These are phyloP conservation scores for Solen grandis DNA, from an alignment of 1,140 invertebrate genomes.

Conservation along the genomic window DNA sequence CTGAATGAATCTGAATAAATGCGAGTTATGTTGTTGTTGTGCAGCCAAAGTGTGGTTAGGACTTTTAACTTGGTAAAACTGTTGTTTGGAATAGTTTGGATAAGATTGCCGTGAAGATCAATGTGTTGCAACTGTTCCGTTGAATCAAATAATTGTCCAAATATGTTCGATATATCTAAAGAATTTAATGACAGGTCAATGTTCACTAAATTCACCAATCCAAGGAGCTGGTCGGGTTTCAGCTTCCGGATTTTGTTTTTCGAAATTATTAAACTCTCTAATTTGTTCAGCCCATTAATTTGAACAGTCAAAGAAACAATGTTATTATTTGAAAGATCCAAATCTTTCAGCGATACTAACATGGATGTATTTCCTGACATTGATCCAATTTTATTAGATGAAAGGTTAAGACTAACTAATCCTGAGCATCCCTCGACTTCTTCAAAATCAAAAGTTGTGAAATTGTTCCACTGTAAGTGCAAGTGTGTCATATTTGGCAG, in stretches of 20 bases:
- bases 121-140: background rate
- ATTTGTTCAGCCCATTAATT: background rate
- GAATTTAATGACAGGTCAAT: conserved; percentile 15
- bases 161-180: background rate
- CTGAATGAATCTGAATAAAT: background rate
- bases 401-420: conserved; percentile 15
- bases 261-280: background rate
- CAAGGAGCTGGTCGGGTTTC: background rate
- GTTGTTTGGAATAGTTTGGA: background rate
- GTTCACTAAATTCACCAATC: background rate
- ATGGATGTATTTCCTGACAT: background rate
- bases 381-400: background rate
- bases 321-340: background rate
- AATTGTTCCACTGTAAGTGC: conserved; percentile 22
- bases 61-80: background rate
- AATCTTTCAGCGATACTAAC: background rate
- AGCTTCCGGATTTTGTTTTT: background rate
- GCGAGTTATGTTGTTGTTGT: background rate
- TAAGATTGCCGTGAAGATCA: conserved; percentile 13
- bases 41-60: background rate
- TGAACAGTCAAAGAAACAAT: background rate
- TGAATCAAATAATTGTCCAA: background rate
- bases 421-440: background rate
- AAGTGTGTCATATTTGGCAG: conserved; percentile 21
- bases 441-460: conserved; percentile 32